Evolutionary conservation across 2,888 invertebrate genomes (phyloP).

Genomic region (Spilosoma lubricipeda): DNA sequence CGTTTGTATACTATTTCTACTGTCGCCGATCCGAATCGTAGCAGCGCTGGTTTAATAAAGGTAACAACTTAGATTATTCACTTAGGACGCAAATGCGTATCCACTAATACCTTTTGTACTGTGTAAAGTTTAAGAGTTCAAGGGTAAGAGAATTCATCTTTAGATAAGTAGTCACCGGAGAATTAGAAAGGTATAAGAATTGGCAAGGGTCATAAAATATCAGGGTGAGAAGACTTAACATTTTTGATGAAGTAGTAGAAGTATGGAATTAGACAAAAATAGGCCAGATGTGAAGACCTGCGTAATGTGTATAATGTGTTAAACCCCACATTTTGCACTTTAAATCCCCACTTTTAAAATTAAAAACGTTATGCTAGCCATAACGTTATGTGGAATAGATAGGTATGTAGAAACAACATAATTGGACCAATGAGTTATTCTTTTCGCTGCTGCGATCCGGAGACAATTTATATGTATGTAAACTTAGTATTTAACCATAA

Average conservation of each 20-base stretch:
- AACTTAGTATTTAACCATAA: conserved; percentile 57
- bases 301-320: background rate
- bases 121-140: background rate
- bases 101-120: background rate
- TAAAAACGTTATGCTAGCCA: background rate
- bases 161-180: conserved; percentile 15
- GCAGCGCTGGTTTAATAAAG: conserved; percentile 45
- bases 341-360: background rate
- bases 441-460: conserved; percentile 66
- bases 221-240: background rate
- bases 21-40: conserved; percentile 64
- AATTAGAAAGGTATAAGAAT: conserved; percentile 3
- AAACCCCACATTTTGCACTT: too few relatives aligned
- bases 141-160: background rate
- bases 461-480: conserved; percentile 70
- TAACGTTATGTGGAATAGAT: background rate
- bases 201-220: background rate
- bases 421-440: conserved; percentile 59
- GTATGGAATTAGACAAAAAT: background rate
- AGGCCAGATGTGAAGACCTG: background rate
- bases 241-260: background rate
- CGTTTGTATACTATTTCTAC: conserved; percentile 41
- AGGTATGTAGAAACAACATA: conserved; percentile 18
- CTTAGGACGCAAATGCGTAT: background rate
- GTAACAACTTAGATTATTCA: background rate